A percentile compares a stretch with the other conserved stretches of the same genome.
phyloP scores from a whole-genome alignment of 1,140 invertebrate genomes.

The Maniola jurtina region DNA sequence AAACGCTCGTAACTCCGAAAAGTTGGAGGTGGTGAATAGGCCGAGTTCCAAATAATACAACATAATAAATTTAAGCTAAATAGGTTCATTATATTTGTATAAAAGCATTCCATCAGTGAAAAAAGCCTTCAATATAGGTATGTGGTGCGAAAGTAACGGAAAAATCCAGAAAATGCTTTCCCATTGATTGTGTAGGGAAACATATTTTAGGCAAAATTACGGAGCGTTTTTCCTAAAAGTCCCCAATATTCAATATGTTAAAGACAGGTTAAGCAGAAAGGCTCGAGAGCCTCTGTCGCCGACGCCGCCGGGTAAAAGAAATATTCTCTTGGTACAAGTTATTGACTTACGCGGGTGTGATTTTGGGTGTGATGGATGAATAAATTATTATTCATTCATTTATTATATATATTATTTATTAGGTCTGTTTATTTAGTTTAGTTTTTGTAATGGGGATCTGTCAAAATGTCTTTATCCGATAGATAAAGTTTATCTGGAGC shows the following conservation, averaged over 20 bases:
- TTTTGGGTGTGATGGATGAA: too few species aligned
- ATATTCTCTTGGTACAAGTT: conserved; percentile 14
- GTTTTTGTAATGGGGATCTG: too few species aligned
- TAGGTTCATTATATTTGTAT: too few species aligned
- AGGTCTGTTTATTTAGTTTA: too few species aligned
- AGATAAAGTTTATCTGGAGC: too few species aligned
- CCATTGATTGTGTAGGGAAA: conserved; percentile 17
- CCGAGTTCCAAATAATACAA: too few species aligned
- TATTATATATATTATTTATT: too few species aligned
- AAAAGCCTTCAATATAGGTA: neutral
- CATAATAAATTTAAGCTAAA: too few species aligned
- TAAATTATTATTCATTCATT: too few species aligned
- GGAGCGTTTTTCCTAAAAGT: conserved; percentile 35
- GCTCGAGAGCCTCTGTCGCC: conserved; percentile 32
- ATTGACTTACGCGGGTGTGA: conserved; percentile 5
- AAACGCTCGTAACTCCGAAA: too few species aligned
- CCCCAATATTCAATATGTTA: conserved; percentile 57
- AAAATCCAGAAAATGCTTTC: conserved; percentile 2
- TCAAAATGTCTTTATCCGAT: too few species aligned
- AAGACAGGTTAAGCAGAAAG: conserved; percentile 52
- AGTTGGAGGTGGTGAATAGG: too few species aligned
- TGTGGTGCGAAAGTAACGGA: neutral
- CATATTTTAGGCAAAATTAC: conserved; percentile 22
- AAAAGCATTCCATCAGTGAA: neutral
- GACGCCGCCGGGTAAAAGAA: conserved; percentile 11